phyloP scores from a whole-genome alignment of 2,797 vertebrate species.

The Parauchenoglanis punctatus region DNA sequence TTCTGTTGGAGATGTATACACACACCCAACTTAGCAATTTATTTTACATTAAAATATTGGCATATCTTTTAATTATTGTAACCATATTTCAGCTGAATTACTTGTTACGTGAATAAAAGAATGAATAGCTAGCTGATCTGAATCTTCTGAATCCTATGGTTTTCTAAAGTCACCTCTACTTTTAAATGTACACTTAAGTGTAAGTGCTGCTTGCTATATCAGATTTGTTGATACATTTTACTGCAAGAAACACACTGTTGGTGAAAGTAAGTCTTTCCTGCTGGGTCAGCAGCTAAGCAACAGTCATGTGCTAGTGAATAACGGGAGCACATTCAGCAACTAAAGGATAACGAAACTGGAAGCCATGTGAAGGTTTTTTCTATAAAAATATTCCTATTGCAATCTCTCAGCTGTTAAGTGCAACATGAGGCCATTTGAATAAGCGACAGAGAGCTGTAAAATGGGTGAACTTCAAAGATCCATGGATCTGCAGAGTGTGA shows the following conservation, averaged over 20 bases:
- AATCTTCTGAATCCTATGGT: background rate
- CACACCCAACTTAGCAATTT: background rate
- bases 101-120: background rate
- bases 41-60: background rate
- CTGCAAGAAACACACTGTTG: background rate
- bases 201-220: background rate
- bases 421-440: no score
- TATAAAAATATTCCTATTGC: background rate
- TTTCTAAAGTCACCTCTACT: background rate
- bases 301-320: slow-evolving; percentile 23
- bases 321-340: slow-evolving; percentile 10
- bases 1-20: slow-evolving; percentile 75
- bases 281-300: background rate
- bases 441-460: background rate
- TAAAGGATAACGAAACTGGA: background rate
- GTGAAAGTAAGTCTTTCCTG: background rate
- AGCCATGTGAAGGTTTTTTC: background rate
- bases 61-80: background rate
- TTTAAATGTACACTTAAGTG: background rate
- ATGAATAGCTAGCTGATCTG: background rate
- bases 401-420: background rate
- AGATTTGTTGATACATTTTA: background rate
- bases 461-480: background rate
- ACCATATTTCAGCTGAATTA: background rate
- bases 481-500: background rate